Evolutionary conservation across 2,113 vertebrate genomes (phyloP).

Genomic region (Bubo blakistoni): DNA sequence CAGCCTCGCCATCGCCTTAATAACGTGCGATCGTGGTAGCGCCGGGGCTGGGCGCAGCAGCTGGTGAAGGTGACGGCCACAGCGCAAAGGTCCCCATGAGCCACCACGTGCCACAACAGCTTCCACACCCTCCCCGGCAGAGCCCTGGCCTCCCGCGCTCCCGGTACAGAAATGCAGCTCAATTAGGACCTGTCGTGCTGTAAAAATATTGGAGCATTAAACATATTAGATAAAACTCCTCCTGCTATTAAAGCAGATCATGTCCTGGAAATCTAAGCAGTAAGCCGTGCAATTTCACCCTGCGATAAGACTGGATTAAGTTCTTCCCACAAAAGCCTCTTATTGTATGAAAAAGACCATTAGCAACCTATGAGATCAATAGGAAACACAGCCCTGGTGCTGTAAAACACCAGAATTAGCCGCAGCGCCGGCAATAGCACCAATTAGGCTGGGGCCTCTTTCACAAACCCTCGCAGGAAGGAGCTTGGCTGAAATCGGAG

Average conservation of each 20-base stretch:
- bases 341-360: conserved; percentile 18
- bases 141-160: fast-evolving
- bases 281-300: conserved; percentile 7
- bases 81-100: background rate
- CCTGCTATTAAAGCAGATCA: conserved; percentile 29
- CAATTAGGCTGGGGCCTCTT: background rate
- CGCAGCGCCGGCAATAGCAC: background rate
- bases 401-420: background rate
- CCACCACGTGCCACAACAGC: background rate
- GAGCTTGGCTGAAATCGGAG: background rate
- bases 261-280: conserved; percentile 21
- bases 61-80: background rate
- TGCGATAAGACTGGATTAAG: conserved; percentile 22
- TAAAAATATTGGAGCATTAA: background rate
- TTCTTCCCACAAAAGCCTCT: conserved; percentile 69
- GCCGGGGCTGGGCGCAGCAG: background rate
- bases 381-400: background rate
- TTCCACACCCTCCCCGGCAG: background rate
- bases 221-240: conserved; percentile 18
- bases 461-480: background rate
- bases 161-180: background rate
- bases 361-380: conserved; percentile 59
- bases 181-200: background rate
- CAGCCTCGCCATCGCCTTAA: too few relatives aligned
- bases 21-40: fast-evolving